Base-by-base conservation (phyloP, 2,888 invertebrate genomes). In the Lycophotia porphyrea region DNA sequence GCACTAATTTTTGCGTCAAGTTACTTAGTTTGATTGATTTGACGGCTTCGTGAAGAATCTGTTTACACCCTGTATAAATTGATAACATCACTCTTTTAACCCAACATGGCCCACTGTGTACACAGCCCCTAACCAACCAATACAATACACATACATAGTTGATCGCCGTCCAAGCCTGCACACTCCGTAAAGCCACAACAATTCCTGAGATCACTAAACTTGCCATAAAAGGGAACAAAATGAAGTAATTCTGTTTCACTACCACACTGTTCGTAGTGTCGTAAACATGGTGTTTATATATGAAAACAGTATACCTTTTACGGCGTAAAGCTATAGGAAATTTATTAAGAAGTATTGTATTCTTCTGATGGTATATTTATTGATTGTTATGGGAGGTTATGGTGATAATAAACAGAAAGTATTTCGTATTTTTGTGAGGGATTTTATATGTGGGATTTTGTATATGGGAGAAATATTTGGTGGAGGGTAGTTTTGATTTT, bases 261-360 rank as follows among this genome's bases (percentile, higher is more conserved):
- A 73, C 79, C 82, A 83, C 86, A 87, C 87, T 85, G 88, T 80
- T 76, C 86, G 83, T 47, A 36, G 73, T 68, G 81, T 89, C 90
- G 86, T 93, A 92, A 92, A 77, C 93, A 83, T 81, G 79, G 89
- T 88, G 90, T 92, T 92, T 92, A 92, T 89, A 90, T 86, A 89
- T 85, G 87, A 78, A 84, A 86, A 89, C 84, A 84, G 84, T 88
- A 87, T 82, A 60, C 81, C 74, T 84, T 92, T 91, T 90, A 92
- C 86, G 80, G 68, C 75, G 36, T 49, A 60, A 13, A 68, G 34
- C 71, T 52, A 84, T 80, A 69, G 66, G 2, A 61, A 76, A 68
- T 78, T 52, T 76, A 60, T 77, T 72, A 70, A 13, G 15, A 72
- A 74, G 27, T 52, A 11, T 49, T 71, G 49, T 58, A 34, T 55